Evolutionary conservation across 2,888 invertebrate species (phyloP), one percentile per base, ranked within the genome.

Genomic region (Xylota segnis): DNA sequence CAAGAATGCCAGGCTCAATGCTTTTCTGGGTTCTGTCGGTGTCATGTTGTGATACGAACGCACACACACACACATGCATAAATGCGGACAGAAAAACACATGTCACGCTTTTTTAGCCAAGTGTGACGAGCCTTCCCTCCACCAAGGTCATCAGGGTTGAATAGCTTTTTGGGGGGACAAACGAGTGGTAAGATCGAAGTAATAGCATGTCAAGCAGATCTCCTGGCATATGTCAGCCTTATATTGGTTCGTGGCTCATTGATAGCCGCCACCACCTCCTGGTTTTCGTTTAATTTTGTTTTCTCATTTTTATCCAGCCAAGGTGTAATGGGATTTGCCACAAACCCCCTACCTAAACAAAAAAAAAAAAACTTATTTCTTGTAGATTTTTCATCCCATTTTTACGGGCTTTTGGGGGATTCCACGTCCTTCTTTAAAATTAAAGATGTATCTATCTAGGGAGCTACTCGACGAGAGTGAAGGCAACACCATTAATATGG

Each of bases 141-240:
- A 63, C 47, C 86, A 86, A 86, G 86, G 86, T 86, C 86, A 82
- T 66, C 65, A 56, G 71, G 43, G 40, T 59, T 58, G 58, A 50
- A 72, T 65, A 23, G 47, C 10, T 50, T 63, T 23, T 10, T 10
- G 37, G 12, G 68, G 68, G 14, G 45, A n/a, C 34, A 37, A 47
- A 10, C 59, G 7, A 40, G 10, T 47, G 70, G 47, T 56, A 27
- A 71, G 50, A 79, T 79, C 71, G 65, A 79, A 79, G 79, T 58
- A 72, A 79, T 79, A 14, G 58, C 65, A 27, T 65, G 78, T 65
- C 71, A 63, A 72, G 56, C 52, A 59, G 71, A 59, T 72, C 72
- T 72, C 40, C 29, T 43, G 50, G 14, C 63, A 71, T 52, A 78
- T 70, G 63, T 23, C 27, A 59, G 34, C 71, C 18, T 58, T 32